Evolutionary conservation across 2,113 vertebrate genomes (phyloP), one percentile per base, ranked within the genome.

Genomic region (Neodontobutis hainanensis): DNA sequence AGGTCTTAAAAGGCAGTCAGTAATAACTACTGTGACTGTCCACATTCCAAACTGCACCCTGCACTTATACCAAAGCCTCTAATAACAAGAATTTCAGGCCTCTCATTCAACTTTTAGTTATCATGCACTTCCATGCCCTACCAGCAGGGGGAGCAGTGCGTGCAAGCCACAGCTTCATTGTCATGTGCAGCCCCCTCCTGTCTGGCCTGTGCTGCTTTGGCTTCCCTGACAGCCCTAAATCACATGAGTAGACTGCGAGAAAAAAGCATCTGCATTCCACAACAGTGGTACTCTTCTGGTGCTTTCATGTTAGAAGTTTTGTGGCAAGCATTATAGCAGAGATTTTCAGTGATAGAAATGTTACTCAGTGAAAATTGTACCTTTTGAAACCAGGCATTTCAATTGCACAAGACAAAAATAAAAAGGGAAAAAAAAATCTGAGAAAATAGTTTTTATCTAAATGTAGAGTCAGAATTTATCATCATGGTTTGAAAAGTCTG

Each of bases 121-220:
- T 47, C 55, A 11, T 71, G 15, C 36, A 19, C 52, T 55, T 14
- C 52, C 14, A 4, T 85, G 62, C 82, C 87, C 87, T 4, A 42
- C 89, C 92, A 92, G 89, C 89, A 93, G 92, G 81, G 82, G 92
- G 91, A 75, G 84, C 83, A 61, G 53, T 86, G 86, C 32, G 42
- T 57, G 32, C 63, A 70, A 50, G 44, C 38, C 70, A 62, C 53
- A 85, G 65, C 68, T 85, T 85, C 84, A 83, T 83, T 89, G 82
- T 59, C 83, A 87, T 84, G 80, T 78, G 68, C 82, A 85, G 78
- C 70, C 80, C 78, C 52, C 55, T 80, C 52, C 55, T 71, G 76
- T 83, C 69, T 87, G 72, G 68, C 64, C 62, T 57, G 68, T 75
- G 62, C 73, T 77, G 76, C 72, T 67, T 7, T 19, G 35, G 55